Evolutionary conservation across 2,113 vertebrate species (phyloP), one percentile per base, ranked within the genome.

Genomic region (Trematomus loennbergii): DNA sequence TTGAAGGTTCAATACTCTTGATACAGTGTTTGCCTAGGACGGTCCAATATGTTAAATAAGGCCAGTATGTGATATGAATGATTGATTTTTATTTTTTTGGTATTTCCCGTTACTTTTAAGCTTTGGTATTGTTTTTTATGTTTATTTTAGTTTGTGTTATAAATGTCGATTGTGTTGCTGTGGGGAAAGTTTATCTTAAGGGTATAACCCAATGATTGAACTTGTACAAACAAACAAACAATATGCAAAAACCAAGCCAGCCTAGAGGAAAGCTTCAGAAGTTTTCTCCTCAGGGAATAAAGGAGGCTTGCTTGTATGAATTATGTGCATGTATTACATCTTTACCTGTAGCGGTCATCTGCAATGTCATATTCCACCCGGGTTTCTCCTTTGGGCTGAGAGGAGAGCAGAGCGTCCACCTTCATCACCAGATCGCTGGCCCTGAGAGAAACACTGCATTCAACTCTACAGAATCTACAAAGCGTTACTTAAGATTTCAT

Each of bases 401-500:
- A 96, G 15, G 98, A 99, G 20, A 99, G 94, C 87, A 99, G 95
- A 73, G 98, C 94, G 13, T 99, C 97, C 81, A 99, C 97, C 90
- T 98, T 98, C 98, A 99, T 99, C 65, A 99, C 97, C 66, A 99
- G 92, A 88, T 99, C 97, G 76, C 97, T 99, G 79, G 97, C 97
- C 79, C 98, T 99, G 87, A 76, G 54, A 43, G 62, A 59, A 86
- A 77, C 5, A 4, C 17, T 0, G 36, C 10, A 1, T 77, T 59
- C 12, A 12, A 40, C n/a, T 5, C n/a, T 2, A 54, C 46, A 43
- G 40, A 20, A 17, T 4, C 17, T 29, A 11, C 18, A 58, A 43
- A 29, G 69, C 25, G 16, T 22, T 15, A 10, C 22, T 43, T 15
- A 4, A 29, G 3, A 4, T 29, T 29, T 29, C 29, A 29, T 29